Percentiles rank a stretch among this genome's conserved stretches.
Conservation (phyloP, 2,888 invertebrate species). For the Caenorhabditis sp. region DNA sequence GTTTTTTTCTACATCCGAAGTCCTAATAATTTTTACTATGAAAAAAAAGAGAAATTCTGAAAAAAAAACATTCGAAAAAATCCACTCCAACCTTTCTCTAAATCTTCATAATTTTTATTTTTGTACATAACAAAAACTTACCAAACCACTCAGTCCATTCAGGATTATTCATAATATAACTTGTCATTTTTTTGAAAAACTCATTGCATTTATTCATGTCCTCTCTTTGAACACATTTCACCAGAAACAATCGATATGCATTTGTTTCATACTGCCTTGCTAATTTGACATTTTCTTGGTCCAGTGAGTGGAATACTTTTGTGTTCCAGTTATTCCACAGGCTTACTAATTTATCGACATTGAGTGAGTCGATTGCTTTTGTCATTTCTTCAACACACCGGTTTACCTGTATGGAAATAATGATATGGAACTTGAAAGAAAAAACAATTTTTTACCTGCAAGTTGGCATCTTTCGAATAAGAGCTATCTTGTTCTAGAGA, state of each 20-base stretch:
- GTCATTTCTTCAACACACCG: conserved; percentile 59
- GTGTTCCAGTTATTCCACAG: conserved; percentile 60
- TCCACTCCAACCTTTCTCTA: too few species aligned
- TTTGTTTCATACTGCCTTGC: conserved; percentile 82
- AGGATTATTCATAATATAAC: conserved; percentile 51
- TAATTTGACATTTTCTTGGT: conserved; percentile 49
- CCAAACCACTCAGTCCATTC: conserved; percentile 66
- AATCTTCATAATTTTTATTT: too few species aligned
- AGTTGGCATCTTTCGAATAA: conserved; percentile 41
- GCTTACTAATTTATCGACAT: conserved; percentile 49
- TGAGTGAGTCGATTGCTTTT: conserved; percentile 54
- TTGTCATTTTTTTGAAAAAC: conserved; percentile 59
- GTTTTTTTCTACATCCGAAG: too few species aligned
- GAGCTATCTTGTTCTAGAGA: conserved; percentile 41
- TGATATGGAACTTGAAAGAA: neutral
- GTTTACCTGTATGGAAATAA: conserved; percentile 49
- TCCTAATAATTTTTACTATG: too few species aligned
- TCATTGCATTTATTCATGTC: conserved; percentile 74
- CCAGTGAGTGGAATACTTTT: conserved; percentile 53
- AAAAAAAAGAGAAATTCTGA: too few species aligned
- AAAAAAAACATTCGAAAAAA: too few species aligned
- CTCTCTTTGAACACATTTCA: conserved; percentile 84
- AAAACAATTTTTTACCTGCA: conserved; percentile 26
- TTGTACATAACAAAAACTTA: conserved; percentile 24
- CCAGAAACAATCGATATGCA: conserved; percentile 86